Base-by-base conservation (phyloP, 2,888 invertebrate species). In the Digitonthophagus gazella region DNA sequence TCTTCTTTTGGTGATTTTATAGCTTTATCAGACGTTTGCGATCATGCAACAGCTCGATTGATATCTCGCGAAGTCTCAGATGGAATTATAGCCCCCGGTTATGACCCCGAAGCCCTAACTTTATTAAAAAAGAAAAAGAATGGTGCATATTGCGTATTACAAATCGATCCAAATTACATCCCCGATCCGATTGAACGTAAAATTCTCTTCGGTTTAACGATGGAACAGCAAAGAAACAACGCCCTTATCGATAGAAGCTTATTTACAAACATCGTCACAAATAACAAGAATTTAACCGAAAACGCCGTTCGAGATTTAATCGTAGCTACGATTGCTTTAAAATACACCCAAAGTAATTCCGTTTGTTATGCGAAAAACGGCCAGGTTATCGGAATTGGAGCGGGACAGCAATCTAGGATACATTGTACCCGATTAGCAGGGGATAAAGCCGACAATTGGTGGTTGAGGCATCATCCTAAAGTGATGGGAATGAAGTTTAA, bases 1-100 rank as follows among this genome's bases (percentile, higher is more conserved):
- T 98, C 97, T 5, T 98, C 98, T 0, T 99, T 98, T 83, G 98
- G 99, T 0, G 99, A 99, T 84, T 98, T 98, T 82, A 89, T 98
- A 44, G 97, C 97, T 0, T 82, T 99, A 0, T 98, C 97, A 0
- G 96, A 97, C 80, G 83, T 85, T 0, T 99, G 98, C 80, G 98
- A 99, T 83, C 89, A 87, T 64, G 80, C 90, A 71, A 99, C 98
- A 0, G 98, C 99, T 0, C 90, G 88, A 80, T 93, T 99, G 68
- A 96, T 99, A 71, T 93, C 95, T 0, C 89, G 93, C 15, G 91
- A 97, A 85, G 98, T 98, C 0, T 98, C 98, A 0, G 98, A 99
- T 83, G 98, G 98, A n/a, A 92, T 99, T 64, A 93, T 99, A 75
- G 98, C 98, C 0, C 98, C 98, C 0, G 95, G 93, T 0, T 99